Conservation (phyloP, 1,140 invertebrate genomes). For the Bombus waltoni region DNA sequence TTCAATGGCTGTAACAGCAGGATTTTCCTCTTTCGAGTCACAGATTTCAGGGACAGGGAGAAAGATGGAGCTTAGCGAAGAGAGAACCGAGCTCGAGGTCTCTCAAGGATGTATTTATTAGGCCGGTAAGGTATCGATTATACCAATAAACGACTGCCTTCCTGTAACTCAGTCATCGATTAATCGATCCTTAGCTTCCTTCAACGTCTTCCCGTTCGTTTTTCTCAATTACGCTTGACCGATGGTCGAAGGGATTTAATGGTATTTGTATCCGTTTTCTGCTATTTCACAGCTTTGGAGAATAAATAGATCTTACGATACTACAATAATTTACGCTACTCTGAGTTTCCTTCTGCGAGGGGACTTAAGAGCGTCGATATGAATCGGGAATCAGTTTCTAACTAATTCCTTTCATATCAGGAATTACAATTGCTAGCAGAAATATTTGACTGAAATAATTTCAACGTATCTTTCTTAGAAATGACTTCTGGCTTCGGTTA, state of each 20-base stretch:
- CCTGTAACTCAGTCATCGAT: slow-evolving; percentile 20
- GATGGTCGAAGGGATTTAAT: slow-evolving; percentile 7
- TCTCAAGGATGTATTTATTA: slow-evolving; percentile 37
- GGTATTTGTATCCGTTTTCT: neutral
- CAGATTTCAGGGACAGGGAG: neutral
- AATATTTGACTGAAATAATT: neutral
- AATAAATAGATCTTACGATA: neutral
- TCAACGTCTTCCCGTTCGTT: slow-evolving; percentile 8
- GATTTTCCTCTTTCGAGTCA: slow-evolving; percentile 8
- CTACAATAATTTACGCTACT: neutral
- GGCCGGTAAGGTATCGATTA: slow-evolving; percentile 27
- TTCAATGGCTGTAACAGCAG: no score
- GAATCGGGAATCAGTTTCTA: no score
- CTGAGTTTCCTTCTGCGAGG: neutral
- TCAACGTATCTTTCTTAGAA: neutral
- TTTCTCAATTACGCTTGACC: slow-evolving; percentile 19
- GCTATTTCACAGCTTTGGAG: neutral
- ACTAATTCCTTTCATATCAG: no score
- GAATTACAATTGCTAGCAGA: no score
- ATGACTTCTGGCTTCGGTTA: neutral
- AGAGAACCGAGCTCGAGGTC: neutral
- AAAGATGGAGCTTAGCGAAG: neutral
- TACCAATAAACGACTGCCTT: slow-evolving; percentile 37
- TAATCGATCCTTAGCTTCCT: slow-evolving; percentile 37
- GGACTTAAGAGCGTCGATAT: neutral